Base-by-base conservation (phyloP, 2,888 invertebrate genomes). In the Chrysolina oricalcia region DNA sequence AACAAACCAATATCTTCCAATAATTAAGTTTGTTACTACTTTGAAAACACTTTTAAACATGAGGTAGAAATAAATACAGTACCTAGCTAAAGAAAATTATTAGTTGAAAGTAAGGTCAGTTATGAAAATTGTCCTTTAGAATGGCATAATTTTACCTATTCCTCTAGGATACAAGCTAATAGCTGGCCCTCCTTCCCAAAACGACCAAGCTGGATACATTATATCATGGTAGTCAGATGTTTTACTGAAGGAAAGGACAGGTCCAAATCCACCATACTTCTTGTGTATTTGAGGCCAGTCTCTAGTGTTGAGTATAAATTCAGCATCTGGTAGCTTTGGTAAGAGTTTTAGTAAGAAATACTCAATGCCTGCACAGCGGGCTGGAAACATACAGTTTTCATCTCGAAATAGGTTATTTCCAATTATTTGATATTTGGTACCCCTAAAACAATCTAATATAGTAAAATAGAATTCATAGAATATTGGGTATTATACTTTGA, bases 101-200 rank as follows among this genome's bases (percentile, higher is more conserved):
- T 63, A 63, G 10, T 15, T 63, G 35, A 59, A 50, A 41, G 19
- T 23, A 56, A 0, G 19, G n/a, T 46, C 15, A 15, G 15, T 46
- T 8, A 13, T 46, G 15, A n/a, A 15, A n/a, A 67, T 66, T 35
- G 8, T 35, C 35, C 35, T 35, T 35, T 8, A 35, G 35, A 35
- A 35, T 35, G 35, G 35, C 4, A 35, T 17, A 48, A 50, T 3
- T 64, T 81, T 82, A 87, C 89, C 89, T 78, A 98, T 93, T 21
- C 98, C 98, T 70, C 93, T 94, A 0, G 98, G 98, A 89, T 98
- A 98, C 11, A 98, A 89, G 48, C 94, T 93, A 82, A 98, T 98
- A 0, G 98, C 98, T 15, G 99, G 99, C 0, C 99, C 99, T 35
- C 98, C 98, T 89, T 97, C 97, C 98, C 98, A 98, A 89, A 99